Base-by-base conservation (phyloP, 2,113 vertebrate species). In the Dunckerocampus dactyliophorus region DNA sequence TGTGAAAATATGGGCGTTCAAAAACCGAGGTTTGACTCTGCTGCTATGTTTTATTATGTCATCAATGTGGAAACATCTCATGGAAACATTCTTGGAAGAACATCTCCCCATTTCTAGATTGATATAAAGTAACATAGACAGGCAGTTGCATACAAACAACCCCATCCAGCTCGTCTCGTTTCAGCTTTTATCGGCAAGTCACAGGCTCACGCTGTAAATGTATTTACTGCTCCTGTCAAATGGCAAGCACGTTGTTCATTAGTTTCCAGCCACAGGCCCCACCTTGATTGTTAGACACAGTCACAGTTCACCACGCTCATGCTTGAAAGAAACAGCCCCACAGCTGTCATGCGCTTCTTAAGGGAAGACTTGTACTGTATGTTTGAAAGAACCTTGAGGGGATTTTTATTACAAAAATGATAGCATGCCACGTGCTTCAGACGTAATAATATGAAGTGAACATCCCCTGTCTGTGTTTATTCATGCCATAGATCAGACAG, bases 161-260 rank as follows among this genome's bases (percentile, higher is more conserved):
- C 5, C 24, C 24, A 28, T n/a, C n/a, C n/a, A n/a, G n/a, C n/a
- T n/a, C n/a, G n/a, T n/a, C n/a, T n/a, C n/a, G n/a, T n/a, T n/a
- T n/a, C n/a, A n/a, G n/a, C n/a, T n/a, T n/a, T n/a, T n/a, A n/a
- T n/a, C n/a, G 24, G 24, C 24, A 28, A 43, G 39, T 43, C 39
- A n/a, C 3, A 47, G 34, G 43, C 42, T 6, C 22, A 16, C 19
- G 49, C 22, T 47, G 50, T 64, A 21, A 62, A 72, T 47, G 28
- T 22, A 76, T 74, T 65, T 43, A 22, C 47, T 50, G 34, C 20
- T 56, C 55, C 21, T 69, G 75, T 77, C 77, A 83, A 70, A 60
- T 81, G 80, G 82, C 73, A 69, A 50, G 65, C 69, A 69, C 8
- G 48, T 62, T 77, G 50, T 64, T 61, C 34, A 42, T 77, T 72